These are phyloP conservation scores for Engraulis encrasicolus DNA, from an alignment of 2,113 vertebrate species.

Conservation along the genomic window DNA sequence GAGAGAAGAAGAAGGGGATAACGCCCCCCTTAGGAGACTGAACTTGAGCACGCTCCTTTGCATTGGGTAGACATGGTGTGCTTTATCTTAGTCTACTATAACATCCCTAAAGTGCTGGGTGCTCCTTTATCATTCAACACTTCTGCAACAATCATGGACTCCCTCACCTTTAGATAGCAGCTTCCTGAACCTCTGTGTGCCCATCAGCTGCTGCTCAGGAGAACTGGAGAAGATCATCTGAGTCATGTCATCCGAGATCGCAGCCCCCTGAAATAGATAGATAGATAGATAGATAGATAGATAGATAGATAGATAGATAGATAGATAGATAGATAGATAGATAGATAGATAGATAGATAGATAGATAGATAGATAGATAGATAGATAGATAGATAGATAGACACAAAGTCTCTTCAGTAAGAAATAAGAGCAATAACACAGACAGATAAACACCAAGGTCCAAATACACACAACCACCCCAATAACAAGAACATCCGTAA, in stretches of 20 bases:
- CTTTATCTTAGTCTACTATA: no score
- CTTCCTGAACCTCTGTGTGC: conserved; percentile 96
- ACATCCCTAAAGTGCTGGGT: no score
- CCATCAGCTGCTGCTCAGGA: conserved; percentile 95
- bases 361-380: no score
- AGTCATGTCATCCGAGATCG: conserved; percentile 97
- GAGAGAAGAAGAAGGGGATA: no score
- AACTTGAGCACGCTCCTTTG: no score
- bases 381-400: no score
- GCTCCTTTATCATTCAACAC: neutral
- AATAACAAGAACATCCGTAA: neutral
- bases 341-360: no score
- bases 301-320: no score
- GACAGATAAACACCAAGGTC: neutral
- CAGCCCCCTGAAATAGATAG: conserved; percentile 68
- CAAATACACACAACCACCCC: no score
- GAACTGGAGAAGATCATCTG: conserved; percentile 97
- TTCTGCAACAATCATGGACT: neutral
- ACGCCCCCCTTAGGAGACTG: no score
- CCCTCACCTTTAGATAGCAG: conserved; percentile 71
- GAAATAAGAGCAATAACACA: neutral
- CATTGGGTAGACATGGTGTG: no score
- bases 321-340: no score
- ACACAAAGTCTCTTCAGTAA: neutral
- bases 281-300: conserved; percentile 8